Conservation (phyloP, 53 echinoderm and acorn worm genomes). For the Paelopatides confundens region DNA sequence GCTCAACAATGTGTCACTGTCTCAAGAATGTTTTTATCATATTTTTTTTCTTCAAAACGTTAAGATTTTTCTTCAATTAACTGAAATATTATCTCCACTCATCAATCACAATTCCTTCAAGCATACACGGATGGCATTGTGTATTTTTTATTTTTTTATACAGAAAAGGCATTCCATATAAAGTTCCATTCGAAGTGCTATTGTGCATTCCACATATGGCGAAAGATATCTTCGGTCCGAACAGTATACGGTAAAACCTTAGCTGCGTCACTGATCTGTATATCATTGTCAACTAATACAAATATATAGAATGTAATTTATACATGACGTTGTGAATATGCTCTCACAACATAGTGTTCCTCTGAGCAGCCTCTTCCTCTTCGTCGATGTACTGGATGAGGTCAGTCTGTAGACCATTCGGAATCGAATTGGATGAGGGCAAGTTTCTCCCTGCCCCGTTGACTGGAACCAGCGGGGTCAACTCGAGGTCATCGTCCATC, state of each 20-base stretch:
- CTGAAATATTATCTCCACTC: too few relatives aligned
- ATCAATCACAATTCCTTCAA: too few relatives aligned
- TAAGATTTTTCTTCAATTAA: too few relatives aligned
- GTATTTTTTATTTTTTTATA: too few relatives aligned
- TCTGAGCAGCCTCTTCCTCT: slow-evolving; percentile 78
- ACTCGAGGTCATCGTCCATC: slow-evolving; percentile 80
- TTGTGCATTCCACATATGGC: background rate
- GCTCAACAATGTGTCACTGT: too few relatives aligned
- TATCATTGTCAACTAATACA: background rate
- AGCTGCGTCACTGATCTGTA: background rate
- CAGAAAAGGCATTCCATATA: too few relatives aligned
- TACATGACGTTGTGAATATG: background rate
- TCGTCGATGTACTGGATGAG: slow-evolving; percentile 92
- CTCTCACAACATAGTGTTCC: slow-evolving; percentile 43
- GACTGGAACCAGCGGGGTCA: slow-evolving; percentile 78
- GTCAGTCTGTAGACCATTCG: slow-evolving; percentile 81
- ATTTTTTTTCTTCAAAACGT: too few relatives aligned
- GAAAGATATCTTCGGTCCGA: background rate
- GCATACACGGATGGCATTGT: too few relatives aligned
- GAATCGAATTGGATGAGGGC: slow-evolving; percentile 58
- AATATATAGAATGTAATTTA: background rate
- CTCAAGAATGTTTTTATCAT: too few relatives aligned
- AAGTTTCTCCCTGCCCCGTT: slow-evolving; percentile 30
- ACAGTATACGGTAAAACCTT: background rate
- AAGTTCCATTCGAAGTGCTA: too few relatives aligned